A percentile compares a stretch with the other conserved stretches of the same genome.
Conservation (phyloP, 2,797 vertebrate species). For the Pseudochaenichthys georgianus region DNA sequence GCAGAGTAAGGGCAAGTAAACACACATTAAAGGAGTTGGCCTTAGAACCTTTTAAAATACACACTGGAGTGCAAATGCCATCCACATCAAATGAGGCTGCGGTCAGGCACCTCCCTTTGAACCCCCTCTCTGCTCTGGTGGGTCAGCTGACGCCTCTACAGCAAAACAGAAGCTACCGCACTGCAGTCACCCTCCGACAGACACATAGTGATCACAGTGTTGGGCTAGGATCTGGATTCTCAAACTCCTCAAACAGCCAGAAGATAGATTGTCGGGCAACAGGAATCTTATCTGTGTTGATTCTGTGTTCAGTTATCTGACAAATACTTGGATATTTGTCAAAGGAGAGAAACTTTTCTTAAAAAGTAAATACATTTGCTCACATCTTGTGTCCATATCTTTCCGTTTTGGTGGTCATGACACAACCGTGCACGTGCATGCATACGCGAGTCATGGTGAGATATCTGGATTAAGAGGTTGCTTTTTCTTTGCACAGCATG, state of each 20-base stretch:
- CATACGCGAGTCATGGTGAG: no score
- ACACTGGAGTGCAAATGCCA: constrained; percentile 89
- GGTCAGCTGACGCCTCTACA: constrained; percentile 48
- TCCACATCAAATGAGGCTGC: constrained; percentile 72
- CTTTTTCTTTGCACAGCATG: no score
- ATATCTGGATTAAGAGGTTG: no score
- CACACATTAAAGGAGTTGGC: constrained; percentile 72
- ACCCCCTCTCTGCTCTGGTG: constrained; percentile 46
- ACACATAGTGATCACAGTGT: background rate
- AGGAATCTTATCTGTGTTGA: background rate
- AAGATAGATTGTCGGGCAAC: background rate
- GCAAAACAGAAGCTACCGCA: constrained; percentile 32
- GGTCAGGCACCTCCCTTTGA: constrained; percentile 68
- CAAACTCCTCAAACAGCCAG: background rate
- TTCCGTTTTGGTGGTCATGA: no score
- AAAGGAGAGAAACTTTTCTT: background rate
- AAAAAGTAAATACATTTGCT: no score
- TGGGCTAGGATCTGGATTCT: background rate
- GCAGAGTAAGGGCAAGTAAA: constrained; percentile 63
- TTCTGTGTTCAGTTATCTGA: background rate
- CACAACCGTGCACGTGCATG: no score
- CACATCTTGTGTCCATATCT: no score
- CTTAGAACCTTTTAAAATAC: constrained; percentile 84
- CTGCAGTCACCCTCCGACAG: constrained; percentile 24
- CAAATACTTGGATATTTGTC: background rate